Percentiles rank a stretch among this genome's conserved stretches.
These are phyloP conservation scores for Choloepus hoffmanni DNA, from an alignment of 2,113 vertebrate species.

Conservation along the genomic window DNA sequence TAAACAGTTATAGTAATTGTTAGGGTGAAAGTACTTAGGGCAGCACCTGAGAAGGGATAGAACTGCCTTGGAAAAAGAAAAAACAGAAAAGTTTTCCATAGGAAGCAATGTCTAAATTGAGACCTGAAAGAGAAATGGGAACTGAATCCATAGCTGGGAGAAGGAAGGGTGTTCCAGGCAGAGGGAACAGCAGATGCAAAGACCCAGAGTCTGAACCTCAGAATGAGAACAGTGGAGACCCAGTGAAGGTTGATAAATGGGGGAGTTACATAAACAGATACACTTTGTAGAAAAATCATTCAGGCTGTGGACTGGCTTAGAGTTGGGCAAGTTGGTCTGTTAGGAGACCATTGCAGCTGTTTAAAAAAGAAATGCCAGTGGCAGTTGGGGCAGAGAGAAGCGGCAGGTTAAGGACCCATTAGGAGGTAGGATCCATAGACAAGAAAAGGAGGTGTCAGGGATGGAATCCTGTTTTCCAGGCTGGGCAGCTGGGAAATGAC, in stretches of 20 bases:
- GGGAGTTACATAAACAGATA: not conserved
- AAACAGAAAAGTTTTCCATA: not conserved
- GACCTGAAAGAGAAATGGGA: not conserved
- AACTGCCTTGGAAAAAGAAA: not conserved
- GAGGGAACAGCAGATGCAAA: fast-evolving
- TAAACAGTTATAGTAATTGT: not conserved
- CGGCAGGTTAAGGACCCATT: not conserved
- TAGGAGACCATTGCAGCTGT: not conserved
- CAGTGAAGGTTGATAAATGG: not conserved
- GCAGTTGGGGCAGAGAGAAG: not conserved
- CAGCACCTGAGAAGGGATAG: not conserved
- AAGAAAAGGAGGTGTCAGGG: not conserved
- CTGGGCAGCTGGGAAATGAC: not conserved
- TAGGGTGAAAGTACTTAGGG: not conserved
- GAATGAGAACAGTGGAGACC: not conserved
- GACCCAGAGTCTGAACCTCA: not conserved
- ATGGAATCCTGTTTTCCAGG: not conserved
- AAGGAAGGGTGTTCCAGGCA: not conserved
- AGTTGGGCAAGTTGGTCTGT: not conserved
- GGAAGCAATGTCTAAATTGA: not conserved
- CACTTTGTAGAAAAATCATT: slow-evolving; percentile 7
- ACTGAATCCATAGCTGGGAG: not conserved
- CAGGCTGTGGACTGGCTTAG: not conserved
- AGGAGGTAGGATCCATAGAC: not conserved
- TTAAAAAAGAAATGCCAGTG: not conserved